Evolutionary conservation across 2,888 invertebrate genomes (phyloP), one percentile per base, ranked within the genome.

Genomic region (Elgonia sp.): DNA sequence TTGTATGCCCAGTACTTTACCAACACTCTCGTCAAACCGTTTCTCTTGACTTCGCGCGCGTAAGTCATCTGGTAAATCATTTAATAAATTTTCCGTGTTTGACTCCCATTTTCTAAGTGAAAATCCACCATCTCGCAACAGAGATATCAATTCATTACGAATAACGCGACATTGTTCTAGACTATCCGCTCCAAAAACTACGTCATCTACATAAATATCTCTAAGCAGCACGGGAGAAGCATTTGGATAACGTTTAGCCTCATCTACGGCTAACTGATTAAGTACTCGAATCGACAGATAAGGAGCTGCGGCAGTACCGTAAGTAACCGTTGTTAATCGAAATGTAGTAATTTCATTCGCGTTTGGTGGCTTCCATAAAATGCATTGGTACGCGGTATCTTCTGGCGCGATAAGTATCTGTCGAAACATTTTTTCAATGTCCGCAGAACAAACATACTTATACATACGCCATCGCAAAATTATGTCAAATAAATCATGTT

Each of bases 161-260:
- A 40, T 40, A 2, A 4, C 20, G n/a, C n/a, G 42, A 18, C 37
- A 18, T 50, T 40, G n/a, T 8, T 69, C 46, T 10, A 46, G 7
- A 12, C 7, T n/a, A 46, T 46, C 69, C 0, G 46, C 6, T 8
- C 69, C 69, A 12, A 18, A 42, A 10, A 46, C 20, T 9, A 20
- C 50, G 50, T 69, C 69, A 55, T 80, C 70, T 0, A 80, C 80
- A n/a, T 60, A 80, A 7, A 46, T 46, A n/a, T 80, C 80, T n/a
- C 18, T 6, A 7, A 21, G n/a, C 1, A 79, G 14, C 0, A 79
- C 29, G 1, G 55, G 55, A 2, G 46, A 40, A 9, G 60, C 60
- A 12, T 21, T 1, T 6, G 60, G 60, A 60, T 21, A 60, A 8
- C 60, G 60, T 8, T 20, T 16, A 21, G 29, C 20, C 14, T 60